Conservation (phyloP, 2,888 invertebrate genomes). For the Bedellia somnulentella region DNA sequence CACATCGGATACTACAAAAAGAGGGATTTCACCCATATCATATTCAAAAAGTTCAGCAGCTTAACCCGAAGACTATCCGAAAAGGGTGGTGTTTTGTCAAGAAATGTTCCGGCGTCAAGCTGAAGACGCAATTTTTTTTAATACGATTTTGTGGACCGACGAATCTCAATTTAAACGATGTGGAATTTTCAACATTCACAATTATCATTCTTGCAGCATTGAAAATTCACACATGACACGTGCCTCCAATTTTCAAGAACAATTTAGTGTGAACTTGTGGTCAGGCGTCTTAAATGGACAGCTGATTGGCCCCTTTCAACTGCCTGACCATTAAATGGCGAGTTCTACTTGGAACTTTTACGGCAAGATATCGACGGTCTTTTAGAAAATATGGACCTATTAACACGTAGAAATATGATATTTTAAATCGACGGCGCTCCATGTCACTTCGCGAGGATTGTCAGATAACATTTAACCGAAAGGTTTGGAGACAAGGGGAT, state of each 20-base stretch:
- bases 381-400: too few species aligned
- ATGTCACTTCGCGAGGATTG: too few species aligned
- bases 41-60: not conserved
- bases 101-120: constrained; percentile 6
- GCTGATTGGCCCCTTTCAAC: too few species aligned
- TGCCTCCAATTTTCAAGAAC: constrained; percentile 11
- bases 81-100: constrained; percentile 8
- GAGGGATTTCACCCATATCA: constrained; percentile 1
- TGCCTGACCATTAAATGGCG: too few species aligned
- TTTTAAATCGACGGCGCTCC: too few species aligned
- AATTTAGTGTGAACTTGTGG: too few species aligned
- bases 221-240: constrained; percentile 7
- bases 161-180: constrained; percentile 5
- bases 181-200: constrained; percentile 6
- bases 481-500: too few species aligned
- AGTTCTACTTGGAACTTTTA: too few species aligned
- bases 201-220: constrained; percentile 1
- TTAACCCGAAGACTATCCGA: constrained; percentile 8
- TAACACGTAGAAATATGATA: too few species aligned
- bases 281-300: too few species aligned
- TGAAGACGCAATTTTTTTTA: constrained; percentile 2
- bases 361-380: too few species aligned
- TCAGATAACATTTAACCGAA: too few species aligned
- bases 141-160: constrained; percentile 6
- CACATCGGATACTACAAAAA: constrained; percentile 6